Evolutionary conservation across 2,888 invertebrate genomes (phyloP).

Genomic region (Pelosia muscerda): DNA sequence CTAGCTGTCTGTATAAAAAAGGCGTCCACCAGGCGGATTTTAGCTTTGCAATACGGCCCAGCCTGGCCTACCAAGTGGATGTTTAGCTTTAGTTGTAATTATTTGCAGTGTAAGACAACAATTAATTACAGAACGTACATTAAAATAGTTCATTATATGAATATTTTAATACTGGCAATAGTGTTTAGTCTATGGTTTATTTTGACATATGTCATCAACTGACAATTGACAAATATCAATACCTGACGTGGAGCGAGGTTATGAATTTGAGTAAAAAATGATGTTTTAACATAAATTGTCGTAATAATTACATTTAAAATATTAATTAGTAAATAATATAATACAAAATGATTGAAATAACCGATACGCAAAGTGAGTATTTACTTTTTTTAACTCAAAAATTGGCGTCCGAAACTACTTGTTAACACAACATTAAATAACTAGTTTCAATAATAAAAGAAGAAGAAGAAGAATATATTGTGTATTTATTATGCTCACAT

Average conservation of each 20-base stretch:
- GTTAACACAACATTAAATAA: slow-evolving; percentile 10
- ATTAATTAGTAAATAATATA: slow-evolving; percentile 34
- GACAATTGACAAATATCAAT: slow-evolving; percentile 32
- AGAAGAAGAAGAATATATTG: too few relatives aligned
- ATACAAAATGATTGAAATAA: slow-evolving; percentile 92
- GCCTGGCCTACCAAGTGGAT: too few relatives aligned
- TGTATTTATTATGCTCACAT: neutral
- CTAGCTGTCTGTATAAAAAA: too few relatives aligned
- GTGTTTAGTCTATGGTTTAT: neutral
- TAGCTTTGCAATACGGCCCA: too few relatives aligned
- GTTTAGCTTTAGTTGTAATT: too few relatives aligned
- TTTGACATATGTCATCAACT: slow-evolving; percentile 27
- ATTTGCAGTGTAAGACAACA: neutral
- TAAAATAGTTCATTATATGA: too few relatives aligned
- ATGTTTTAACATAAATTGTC: slow-evolving; percentile 41
- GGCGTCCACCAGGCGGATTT: too few relatives aligned
- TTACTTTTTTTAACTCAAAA: slow-evolving; percentile 30
- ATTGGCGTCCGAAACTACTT: neutral
- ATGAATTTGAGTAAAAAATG: slow-evolving; percentile 40
- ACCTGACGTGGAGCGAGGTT: slow-evolving; percentile 55
- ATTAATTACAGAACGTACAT: neutral
- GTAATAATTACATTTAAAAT: slow-evolving; percentile 28
- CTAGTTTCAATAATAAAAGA: too few relatives aligned
- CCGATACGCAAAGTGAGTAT: slow-evolving; percentile 93
- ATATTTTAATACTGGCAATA: slow-evolving; percentile 13